Conservation (phyloP, 2,797 vertebrate genomes). For the Thaleichthys pacificus region DNA sequence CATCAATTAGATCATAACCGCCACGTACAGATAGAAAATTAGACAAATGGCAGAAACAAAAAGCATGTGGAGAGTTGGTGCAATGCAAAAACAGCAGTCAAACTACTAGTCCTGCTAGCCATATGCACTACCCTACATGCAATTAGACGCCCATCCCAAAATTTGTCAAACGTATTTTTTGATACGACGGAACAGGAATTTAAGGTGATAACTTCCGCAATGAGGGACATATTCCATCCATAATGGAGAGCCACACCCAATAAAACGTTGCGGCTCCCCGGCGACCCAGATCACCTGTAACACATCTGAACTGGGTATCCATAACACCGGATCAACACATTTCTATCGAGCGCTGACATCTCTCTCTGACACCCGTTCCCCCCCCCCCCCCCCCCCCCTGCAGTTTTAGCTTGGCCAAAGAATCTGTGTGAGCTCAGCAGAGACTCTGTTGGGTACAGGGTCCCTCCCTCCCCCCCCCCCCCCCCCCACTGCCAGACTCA, state of each 20-base stretch:
- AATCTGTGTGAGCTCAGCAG: slow-evolving; percentile 57
- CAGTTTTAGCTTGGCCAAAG: slow-evolving; percentile 49
- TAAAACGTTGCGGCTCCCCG: slow-evolving; percentile 58
- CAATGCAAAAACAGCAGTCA: background rate
- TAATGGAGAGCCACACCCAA: background rate
- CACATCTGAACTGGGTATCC: slow-evolving; percentile 67
- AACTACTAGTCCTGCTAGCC: too few species aligned
- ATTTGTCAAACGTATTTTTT: too few species aligned
- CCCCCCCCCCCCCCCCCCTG: background rate
- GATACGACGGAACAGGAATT: background rate
- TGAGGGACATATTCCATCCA: background rate
- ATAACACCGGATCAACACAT: slow-evolving; percentile 72
- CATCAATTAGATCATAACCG: slow-evolving; percentile 27
- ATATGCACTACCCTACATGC: too few species aligned
- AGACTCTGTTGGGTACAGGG: slow-evolving; percentile 67
- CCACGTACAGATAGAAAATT: slow-evolving; percentile 21
- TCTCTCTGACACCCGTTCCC: slow-evolving; percentile 19
- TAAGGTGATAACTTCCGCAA: background rate
- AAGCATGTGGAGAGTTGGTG: slow-evolving; percentile 2
- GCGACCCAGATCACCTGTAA: slow-evolving; percentile 65
- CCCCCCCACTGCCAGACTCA: slow-evolving; percentile 59
- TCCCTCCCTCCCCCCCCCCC: slow-evolving; percentile 50
- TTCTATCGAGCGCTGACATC: slow-evolving; percentile 68
- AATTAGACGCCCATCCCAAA: too few species aligned
- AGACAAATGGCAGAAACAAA: slow-evolving; percentile 14